These are phyloP conservation scores for Lycocorax pyrrhopterus DNA, from an alignment of 2,113 vertebrate species.

Conservation along the genomic window DNA sequence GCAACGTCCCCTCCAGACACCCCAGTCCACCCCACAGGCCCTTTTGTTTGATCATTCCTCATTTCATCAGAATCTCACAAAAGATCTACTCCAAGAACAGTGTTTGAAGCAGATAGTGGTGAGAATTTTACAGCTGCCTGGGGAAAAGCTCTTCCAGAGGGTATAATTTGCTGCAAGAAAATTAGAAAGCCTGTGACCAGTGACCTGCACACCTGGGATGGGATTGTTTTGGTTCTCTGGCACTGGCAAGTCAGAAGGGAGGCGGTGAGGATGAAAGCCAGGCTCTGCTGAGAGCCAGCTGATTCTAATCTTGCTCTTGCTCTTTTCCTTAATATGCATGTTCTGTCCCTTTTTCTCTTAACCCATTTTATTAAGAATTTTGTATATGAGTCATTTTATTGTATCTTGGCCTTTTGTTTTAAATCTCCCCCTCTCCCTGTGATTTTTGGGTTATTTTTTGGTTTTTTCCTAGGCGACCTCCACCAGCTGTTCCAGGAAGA, in stretches of 20 bases:
- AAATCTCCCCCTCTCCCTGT: not conserved
- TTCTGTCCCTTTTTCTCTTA: conserved; percentile 40
- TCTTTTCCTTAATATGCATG: conserved; percentile 23
- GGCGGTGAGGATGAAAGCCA: not conserved
- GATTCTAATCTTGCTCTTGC: conserved; percentile 1
- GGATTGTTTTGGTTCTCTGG: not conserved
- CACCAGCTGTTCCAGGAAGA: conserved; percentile 69
- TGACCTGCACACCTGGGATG: not conserved
- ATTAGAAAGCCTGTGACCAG: not conserved
- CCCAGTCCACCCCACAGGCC: not conserved
- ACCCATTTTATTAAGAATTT: conserved; percentile 20
- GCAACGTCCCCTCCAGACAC: not conserved
- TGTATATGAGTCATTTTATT: conserved; percentile 37
- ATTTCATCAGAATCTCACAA: not conserved
- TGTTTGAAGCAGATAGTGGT: not conserved
- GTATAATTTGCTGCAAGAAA: not conserved
- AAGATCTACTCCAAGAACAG: not conserved
- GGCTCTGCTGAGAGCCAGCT: not conserved
- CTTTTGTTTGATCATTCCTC: not conserved
- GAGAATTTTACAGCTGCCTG: not conserved
- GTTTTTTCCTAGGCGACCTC: conserved; percentile 71
- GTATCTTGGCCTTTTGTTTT: conserved; percentile 32
- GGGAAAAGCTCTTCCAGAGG: not conserved
- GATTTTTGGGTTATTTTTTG: conserved; percentile 63
- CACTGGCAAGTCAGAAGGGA: not conserved